phyloP scores from a whole-genome alignment of 2,113 vertebrate genomes.

The Raja brachyura region DNA sequence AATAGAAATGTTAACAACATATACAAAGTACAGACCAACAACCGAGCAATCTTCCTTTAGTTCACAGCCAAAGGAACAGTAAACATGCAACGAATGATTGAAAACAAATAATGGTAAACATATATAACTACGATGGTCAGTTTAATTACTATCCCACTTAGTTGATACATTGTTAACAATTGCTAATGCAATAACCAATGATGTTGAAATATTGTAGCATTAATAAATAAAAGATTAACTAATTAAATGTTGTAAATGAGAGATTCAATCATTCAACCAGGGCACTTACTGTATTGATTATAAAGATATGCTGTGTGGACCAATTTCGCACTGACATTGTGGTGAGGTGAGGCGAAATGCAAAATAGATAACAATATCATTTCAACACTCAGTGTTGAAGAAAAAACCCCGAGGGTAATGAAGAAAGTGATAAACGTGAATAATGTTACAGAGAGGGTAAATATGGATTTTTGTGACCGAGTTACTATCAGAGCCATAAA shows the following conservation, averaged over 20 bases:
- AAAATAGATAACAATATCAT: not conserved
- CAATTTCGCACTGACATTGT: not conserved
- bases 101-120: not conserved
- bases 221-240: not conserved
- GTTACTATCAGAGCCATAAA: not conserved
- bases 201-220: not conserved
- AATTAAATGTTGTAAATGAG: not conserved
- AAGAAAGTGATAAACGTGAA: not conserved
- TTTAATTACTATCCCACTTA: not conserved
- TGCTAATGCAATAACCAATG: not conserved
- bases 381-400: not conserved
- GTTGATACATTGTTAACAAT: not conserved
- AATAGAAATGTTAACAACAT: not conserved
- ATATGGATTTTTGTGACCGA: not conserved
- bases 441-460: slow-evolving; percentile 18
- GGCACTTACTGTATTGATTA: not conserved
- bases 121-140: not conserved
- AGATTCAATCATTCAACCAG: not conserved
- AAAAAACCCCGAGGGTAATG: not conserved
- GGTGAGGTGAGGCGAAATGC: not conserved
- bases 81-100: not conserved
- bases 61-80: not conserved
- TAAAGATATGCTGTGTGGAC: not conserved
- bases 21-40: not conserved
- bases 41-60: not conserved